Conservation (phyloP, 2,888 invertebrate genomes). For the Dasysyrphus albostriatus region DNA sequence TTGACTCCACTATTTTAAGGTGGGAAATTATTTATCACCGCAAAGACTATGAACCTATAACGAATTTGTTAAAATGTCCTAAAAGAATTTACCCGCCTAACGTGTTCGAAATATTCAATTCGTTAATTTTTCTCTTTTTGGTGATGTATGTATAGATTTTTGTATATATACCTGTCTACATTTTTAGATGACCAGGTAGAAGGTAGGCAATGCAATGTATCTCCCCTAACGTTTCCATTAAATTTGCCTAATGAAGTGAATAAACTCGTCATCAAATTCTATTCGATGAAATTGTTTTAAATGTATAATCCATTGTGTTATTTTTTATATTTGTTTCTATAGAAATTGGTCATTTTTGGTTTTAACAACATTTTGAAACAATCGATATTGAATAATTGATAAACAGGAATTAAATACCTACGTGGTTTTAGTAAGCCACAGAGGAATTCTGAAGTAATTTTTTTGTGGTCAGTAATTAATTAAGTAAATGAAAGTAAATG, state of each 20-base stretch:
- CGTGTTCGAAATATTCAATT: slow-evolving; percentile 38
- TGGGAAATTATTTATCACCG: slow-evolving; percentile 54
- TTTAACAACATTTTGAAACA: neutral
- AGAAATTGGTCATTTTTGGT: neutral
- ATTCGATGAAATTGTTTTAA: slow-evolving; percentile 18
- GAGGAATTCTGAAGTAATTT: neutral
- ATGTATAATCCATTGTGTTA: slow-evolving; percentile 5
- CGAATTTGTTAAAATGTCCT: slow-evolving; percentile 40
- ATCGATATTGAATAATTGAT: slow-evolving; percentile 1
- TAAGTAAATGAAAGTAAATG: too few relatives aligned
- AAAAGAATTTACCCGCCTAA: slow-evolving; percentile 34
- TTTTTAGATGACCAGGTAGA: too few relatives aligned
- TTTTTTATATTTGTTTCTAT: neutral
- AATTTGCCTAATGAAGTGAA: slow-evolving; percentile 30
- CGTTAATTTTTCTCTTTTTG: neutral
- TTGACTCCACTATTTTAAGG: slow-evolving; percentile 49
- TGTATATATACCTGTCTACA: neutral
- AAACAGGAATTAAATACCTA: neutral
- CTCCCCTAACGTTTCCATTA: neutral
- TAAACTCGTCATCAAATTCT: slow-evolving; percentile 6
- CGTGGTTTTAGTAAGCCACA: neutral
- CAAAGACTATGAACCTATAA: neutral
- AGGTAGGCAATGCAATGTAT: too few relatives aligned
- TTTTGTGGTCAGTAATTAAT: too few relatives aligned
- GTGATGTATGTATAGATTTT: neutral